These are phyloP conservation scores for Austrolebias charrua DNA, from an alignment of 2,797 vertebrate species.

Conservation along the genomic window DNA sequence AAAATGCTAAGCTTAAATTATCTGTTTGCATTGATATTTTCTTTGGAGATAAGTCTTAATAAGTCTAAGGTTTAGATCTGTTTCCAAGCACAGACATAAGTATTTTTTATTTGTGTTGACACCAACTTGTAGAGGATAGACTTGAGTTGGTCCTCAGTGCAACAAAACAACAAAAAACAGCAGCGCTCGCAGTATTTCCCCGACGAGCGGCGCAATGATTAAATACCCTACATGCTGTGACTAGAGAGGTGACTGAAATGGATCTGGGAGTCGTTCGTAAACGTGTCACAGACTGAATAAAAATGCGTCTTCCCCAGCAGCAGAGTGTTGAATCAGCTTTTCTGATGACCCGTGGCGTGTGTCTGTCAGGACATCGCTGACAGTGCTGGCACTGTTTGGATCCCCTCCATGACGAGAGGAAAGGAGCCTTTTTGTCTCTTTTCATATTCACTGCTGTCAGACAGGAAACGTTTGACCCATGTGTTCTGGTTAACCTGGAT, in stretches of 20 bases:
- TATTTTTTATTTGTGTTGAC: background rate
- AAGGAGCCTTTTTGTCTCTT: too few species aligned
- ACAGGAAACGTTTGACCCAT: too few species aligned
- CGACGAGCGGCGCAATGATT: conserved; percentile 18
- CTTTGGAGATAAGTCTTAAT: conserved; percentile 21
- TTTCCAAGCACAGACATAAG: background rate
- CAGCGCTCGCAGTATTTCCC: conserved; percentile 15
- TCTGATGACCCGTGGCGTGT: conserved; percentile 37
- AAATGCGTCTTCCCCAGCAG: conserved; percentile 38
- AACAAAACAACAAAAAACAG: conserved; percentile 33
- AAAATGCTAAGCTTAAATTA: conserved; percentile 11
- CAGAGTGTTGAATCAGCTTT: conserved; percentile 64
- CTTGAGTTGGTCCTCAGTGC: too few species aligned
- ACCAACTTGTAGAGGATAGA: too few species aligned
- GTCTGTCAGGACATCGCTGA: conserved; percentile 47
- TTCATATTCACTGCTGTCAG: too few species aligned
- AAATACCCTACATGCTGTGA: conserved; percentile 11
- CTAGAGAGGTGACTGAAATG: conserved; percentile 42
- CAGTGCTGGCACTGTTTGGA: too few species aligned
- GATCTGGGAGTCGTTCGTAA: conserved; percentile 62
- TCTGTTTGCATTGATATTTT: conserved; percentile 21
- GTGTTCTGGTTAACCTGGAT: background rate
- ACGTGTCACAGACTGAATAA: conserved; percentile 48
- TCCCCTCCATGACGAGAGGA: conserved; percentile 30
- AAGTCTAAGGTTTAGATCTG: background rate